phyloP scores from a whole-genome alignment of 2,797 vertebrate species.

The Eospalax fontanierii region DNA sequence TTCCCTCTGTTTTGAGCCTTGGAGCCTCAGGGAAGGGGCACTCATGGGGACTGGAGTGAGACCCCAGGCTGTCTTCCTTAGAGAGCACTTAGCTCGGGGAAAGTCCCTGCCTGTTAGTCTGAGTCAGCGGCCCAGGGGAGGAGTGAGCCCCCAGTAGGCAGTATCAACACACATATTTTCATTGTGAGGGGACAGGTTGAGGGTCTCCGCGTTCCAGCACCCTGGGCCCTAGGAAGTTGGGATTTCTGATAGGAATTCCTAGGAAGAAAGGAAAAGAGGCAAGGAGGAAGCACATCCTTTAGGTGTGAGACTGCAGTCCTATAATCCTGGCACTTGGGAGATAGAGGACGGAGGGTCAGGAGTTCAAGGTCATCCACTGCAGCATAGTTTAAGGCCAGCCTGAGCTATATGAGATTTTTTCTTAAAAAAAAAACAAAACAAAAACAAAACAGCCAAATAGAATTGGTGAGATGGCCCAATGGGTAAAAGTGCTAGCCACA shows the following conservation, averaged over 20 bases:
- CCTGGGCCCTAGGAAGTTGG: not conserved
- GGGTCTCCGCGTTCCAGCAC: not conserved
- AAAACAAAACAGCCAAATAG: not conserved
- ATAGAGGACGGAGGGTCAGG: not conserved
- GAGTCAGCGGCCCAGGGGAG: slow-evolving; percentile 17
- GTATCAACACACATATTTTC: not conserved
- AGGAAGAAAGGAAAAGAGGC: not conserved
- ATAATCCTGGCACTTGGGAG: not conserved
- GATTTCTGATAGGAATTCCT: not conserved
- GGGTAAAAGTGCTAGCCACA: not conserved
- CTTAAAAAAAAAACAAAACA: not conserved
- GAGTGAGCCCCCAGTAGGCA: not conserved
- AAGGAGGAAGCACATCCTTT: not conserved
- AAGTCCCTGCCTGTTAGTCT: slow-evolving; percentile 23
- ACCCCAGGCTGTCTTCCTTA: slow-evolving; percentile 32
- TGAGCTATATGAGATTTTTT: not conserved
- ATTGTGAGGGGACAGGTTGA: not conserved
- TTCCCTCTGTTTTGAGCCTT: not conserved
- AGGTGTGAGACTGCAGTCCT: not conserved
- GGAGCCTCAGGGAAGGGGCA: not conserved
- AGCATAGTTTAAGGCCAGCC: not conserved
- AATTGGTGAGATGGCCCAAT: not conserved
- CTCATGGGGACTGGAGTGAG: not conserved
- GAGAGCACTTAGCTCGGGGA: not conserved
- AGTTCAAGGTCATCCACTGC: not conserved